Conservation (phyloP, 2,113 vertebrate genomes). For the Oncorhynchus tshawytscha region DNA sequence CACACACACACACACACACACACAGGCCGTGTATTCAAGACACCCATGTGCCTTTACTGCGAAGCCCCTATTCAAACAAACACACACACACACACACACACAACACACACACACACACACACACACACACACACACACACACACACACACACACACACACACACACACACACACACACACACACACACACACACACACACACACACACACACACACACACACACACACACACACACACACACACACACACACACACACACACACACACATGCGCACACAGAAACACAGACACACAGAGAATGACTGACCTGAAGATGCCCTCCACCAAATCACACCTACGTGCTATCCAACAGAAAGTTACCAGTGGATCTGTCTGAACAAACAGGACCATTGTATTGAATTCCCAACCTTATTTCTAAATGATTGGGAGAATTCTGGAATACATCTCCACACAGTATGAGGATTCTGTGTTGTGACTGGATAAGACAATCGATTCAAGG, state of each 20-base stretch:
- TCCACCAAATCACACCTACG: slow-evolving; percentile 31
- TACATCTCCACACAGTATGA: not conserved
- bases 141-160: not conserved
- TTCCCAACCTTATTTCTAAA: not conserved
- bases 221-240: too few species aligned
- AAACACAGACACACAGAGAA: slow-evolving; percentile 8
- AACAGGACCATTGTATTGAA: not conserved
- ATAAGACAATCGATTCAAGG: slow-evolving; percentile 14
- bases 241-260: too few species aligned
- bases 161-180: not conserved
- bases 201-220: too few species aligned
- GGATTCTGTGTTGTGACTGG: not conserved
- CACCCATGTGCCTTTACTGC: slow-evolving; percentile 21
- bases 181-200: too few species aligned
- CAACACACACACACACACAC: too few species aligned
- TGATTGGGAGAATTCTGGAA: not conserved
- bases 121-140: not conserved
- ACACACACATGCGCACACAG: too few species aligned
- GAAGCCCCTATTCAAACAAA: slow-evolving; percentile 40
- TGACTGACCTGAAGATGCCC: slow-evolving; percentile 11
- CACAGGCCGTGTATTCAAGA: slow-evolving; percentile 24
- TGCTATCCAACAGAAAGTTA: slow-evolving; percentile 29
- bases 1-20: slow-evolving; percentile 4
- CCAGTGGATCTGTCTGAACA: not conserved
- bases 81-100: slow-evolving; percentile 14